A percentile compares a stretch with the other conserved stretches of the same genome.
These are phyloP conservation scores for Psococerastis gibbosa DNA, from an alignment of 2,888 invertebrate species.

Conservation along the genomic window DNA sequence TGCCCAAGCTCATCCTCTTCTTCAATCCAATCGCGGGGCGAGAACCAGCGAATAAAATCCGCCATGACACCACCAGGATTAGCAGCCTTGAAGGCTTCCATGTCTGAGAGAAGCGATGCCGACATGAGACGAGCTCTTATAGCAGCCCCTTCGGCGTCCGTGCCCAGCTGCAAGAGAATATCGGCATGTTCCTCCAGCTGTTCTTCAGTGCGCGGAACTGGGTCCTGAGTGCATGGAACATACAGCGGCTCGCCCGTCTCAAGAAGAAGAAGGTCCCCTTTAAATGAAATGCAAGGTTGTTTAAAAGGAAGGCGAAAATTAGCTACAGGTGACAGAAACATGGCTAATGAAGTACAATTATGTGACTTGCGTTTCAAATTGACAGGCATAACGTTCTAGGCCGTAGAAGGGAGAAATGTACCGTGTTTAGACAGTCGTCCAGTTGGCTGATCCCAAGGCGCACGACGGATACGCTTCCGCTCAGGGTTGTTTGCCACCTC, in stretches of 20 bases:
- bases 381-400: too few species aligned
- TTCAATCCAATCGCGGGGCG: constrained; percentile 86
- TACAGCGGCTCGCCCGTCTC: constrained; percentile 52
- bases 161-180: constrained; percentile 70
- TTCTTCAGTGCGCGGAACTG: constrained; percentile 94
- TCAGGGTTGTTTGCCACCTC: constrained; percentile 27
- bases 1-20: constrained; percentile 38
- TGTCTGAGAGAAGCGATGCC: constrained; percentile 84
- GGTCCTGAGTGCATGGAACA: constrained; percentile 70
- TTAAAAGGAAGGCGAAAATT: background rate
- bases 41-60: constrained; percentile 97
- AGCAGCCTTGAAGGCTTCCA: constrained; percentile 97
- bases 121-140: constrained; percentile 87
- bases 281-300: background rate
- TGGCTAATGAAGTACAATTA: background rate
- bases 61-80: constrained; percentile 81
- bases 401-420: too few species aligned
- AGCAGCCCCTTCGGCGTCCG: constrained; percentile 54
- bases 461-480: constrained; percentile 23
- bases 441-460: constrained; percentile 40
- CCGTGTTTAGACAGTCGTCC: constrained; percentile 52
- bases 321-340: background rate
- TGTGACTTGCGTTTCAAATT: too few species aligned
- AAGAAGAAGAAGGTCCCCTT: constrained; percentile 36
- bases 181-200: constrained; percentile 86